phyloP scores from a whole-genome alignment of 2,888 invertebrate genomes.

The Napeogenes sylphis region DNA sequence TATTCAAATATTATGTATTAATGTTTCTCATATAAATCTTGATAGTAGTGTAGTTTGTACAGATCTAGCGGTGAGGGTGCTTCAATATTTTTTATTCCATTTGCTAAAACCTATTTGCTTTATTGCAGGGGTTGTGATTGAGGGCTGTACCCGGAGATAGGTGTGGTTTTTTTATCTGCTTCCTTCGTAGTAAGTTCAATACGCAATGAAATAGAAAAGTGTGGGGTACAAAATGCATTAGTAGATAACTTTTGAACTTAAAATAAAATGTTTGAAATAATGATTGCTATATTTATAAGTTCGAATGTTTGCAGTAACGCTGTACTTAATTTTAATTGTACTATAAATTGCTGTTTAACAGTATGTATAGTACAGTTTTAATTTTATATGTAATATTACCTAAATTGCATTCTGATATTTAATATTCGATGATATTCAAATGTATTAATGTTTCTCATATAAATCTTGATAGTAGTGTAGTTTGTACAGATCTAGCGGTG shows the following conservation, averaged over 20 bases:
- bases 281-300: not conserved
- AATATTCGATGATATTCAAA: too few species aligned
- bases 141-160: slow-evolving; percentile 6
- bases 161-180: slow-evolving; percentile 6
- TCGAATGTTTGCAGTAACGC: not conserved
- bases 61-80: slow-evolving; percentile 11
- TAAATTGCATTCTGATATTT: too few species aligned
- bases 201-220: slow-evolving; percentile 7
- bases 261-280: not conserved
- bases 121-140: slow-evolving; percentile 21
- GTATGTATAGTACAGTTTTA: too few species aligned
- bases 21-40: slow-evolving; percentile 4
- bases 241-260: slow-evolving; percentile 1
- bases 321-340: too few species aligned
- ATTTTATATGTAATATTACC: too few species aligned
- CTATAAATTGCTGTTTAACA: too few species aligned
- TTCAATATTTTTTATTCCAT: slow-evolving; percentile 23
- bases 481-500: slow-evolving; percentile 7
- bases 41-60: slow-evolving; percentile 6
- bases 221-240: slow-evolving; percentile 2
- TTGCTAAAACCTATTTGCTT: slow-evolving; percentile 22
- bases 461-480: slow-evolving; percentile 9
- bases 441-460: too few species aligned
- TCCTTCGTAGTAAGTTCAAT: slow-evolving; percentile 5
- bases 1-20: too few species aligned